Base-by-base conservation (phyloP, 2,888 invertebrate genomes). In the Pedicia rivosa region DNA sequence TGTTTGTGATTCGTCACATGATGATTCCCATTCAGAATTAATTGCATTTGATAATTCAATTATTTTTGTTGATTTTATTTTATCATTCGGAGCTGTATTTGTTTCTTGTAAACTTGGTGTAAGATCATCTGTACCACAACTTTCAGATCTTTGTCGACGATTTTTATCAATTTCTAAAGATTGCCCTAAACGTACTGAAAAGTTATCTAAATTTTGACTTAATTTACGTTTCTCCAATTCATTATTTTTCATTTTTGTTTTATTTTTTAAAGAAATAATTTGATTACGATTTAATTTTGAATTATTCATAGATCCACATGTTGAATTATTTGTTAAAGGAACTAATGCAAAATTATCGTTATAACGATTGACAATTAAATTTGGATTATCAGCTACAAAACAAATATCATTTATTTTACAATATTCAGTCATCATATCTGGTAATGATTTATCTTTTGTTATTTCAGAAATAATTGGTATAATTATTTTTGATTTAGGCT, bases 1-100 rank as follows among this genome's bases (percentile, higher is more conserved):
- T 29, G 70, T 71, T 48, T 68, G 66, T 1, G 60, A 61, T 44
- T 65, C 65, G 46, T 65, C 65, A 38, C 59, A 57, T 2, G 64
- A 61, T 2, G 64, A 61, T 40, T 63, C 59, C 60, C 60, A 60
- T 9, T 57, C 60, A 1, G 60, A 59, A 39, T 57, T 40, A 9
- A 59, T 42, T 35, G 56, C 55, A 0, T 59, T 58, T 6, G n/a
- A n/a, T n/a, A n/a, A n/a, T n/a, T n/a, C n/a, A n/a, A n/a, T n/a
- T n/a, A n/a, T n/a, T n/a, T n/a, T n/a, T n/a, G n/a, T n/a, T n/a
- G n/a, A n/a, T n/a, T n/a, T n/a, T n/a, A n/a, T n/a, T n/a, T n/a
- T n/a, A n/a, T n/a, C n/a, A n/a, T n/a, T n/a, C n/a, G n/a, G n/a
- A n/a, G n/a, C n/a, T n/a, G n/a, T n/a, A n/a, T n/a, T n/a, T n/a